Conservation (phyloP, 37 sponge, comb jelly and placozoan species). For the Mnemiopsis leidyi region DNA sequence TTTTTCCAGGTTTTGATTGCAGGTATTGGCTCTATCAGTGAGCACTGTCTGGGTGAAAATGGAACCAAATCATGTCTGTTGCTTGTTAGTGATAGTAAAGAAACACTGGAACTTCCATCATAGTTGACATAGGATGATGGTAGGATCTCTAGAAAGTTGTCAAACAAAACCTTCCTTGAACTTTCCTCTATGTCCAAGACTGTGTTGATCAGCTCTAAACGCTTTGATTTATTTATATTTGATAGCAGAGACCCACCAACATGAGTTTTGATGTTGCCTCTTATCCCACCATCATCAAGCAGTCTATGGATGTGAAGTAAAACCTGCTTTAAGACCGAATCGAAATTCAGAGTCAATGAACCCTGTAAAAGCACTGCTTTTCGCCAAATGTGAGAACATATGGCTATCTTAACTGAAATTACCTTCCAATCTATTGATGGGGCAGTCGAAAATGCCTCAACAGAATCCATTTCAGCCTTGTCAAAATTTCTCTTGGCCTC, state of each 20-base stretch:
- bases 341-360: neutral
- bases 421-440: conserved; percentile 4
- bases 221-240: neutral
- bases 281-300: conserved; percentile 1
- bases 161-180: conserved; percentile 2
- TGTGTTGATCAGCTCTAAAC: neutral
- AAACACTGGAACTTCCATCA: neutral
- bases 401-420: neutral
- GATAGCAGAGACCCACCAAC: neutral
- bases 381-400: conserved; percentile 23
- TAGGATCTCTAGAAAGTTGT: conserved; percentile 31
- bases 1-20: neutral
- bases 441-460: conserved; percentile 49
- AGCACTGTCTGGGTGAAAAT: neutral
- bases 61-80: neutral
- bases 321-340: neutral
- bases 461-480: conserved; percentile 31
- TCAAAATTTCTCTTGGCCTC: conserved; percentile 46
- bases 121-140: neutral
- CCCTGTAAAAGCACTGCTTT: neutral
- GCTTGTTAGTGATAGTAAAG: neutral
- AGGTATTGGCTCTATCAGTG: neutral
- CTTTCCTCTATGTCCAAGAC: neutral
- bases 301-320: neutral
- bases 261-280: conserved; percentile 36